phyloP scores from a whole-genome alignment of 2,113 vertebrate species.

The Dermatemys mawii region DNA sequence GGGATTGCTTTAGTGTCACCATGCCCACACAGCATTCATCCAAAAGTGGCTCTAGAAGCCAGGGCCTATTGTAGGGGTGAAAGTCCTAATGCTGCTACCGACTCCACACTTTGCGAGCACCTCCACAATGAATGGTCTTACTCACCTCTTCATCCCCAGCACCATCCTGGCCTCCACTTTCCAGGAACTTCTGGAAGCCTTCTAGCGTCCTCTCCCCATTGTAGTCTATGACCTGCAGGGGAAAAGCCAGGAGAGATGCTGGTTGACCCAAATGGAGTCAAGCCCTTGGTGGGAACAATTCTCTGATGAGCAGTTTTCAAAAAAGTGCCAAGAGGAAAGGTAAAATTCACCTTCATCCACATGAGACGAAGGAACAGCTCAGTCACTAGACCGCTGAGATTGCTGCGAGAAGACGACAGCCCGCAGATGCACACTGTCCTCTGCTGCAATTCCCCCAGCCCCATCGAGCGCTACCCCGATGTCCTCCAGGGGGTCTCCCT shows the following conservation, averaged over 20 bases:
- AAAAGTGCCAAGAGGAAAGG: constrained; percentile 69
- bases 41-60: too few species aligned
- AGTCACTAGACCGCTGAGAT: constrained; percentile 71
- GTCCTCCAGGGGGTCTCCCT: neutral
- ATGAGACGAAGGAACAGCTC: constrained; percentile 70
- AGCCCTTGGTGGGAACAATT: constrained; percentile 44
- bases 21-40: neutral
- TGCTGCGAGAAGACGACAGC: constrained; percentile 70
- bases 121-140: neutral
- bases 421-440: constrained; percentile 63
- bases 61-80: neutral
- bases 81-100: neutral
- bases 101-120: fast-evolving
- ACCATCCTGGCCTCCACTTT: constrained; percentile 94
- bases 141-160: constrained; percentile 87
- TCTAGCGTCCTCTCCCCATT: constrained; percentile 96
- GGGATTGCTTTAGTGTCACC: neutral
- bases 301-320: constrained; percentile 49
- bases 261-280: neutral
- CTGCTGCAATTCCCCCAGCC: constrained; percentile 16
- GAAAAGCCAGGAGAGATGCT: neutral
- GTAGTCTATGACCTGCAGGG: constrained; percentile 91
- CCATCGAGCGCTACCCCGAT: neutral
- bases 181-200: constrained; percentile 94
- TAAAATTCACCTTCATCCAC: constrained; percentile 74